Conservation (phyloP, 64 coral and sea anemone species). For the Actinia tenebrosa region DNA sequence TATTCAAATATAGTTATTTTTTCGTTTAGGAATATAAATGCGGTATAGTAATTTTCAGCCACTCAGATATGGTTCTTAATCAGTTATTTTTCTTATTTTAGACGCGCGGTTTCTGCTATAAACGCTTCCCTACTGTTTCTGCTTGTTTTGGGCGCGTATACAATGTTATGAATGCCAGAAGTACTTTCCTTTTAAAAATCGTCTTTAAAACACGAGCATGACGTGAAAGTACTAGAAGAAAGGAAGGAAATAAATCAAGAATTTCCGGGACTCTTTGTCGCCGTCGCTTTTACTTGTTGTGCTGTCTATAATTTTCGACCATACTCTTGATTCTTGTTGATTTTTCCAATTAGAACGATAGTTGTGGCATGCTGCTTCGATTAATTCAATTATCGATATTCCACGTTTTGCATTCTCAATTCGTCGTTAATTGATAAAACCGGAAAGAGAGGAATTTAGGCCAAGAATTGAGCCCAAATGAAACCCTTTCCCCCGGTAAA, state of each 20-base stretch:
- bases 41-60: no score
- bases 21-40: no score
- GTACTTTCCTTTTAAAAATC: constrained; percentile 11
- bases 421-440: neutral
- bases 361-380: constrained; percentile 7
- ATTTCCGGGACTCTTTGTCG: constrained; percentile 17
- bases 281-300: neutral
- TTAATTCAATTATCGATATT: constrained; percentile 23
- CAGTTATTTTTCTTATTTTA: neutral
- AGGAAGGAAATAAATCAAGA: constrained; percentile 4
- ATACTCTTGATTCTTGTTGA: constrained; percentile 10
- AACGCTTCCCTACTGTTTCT: neutral
- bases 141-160: constrained; percentile 1
- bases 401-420: constrained; percentile 7
- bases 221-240: constrained; percentile 2
- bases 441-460: neutral
- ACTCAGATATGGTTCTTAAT: neutral
- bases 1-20: no score
- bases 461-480: neutral
- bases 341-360: constrained; percentile 19
- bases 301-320: neutral
- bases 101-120: neutral
- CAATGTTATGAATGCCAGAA: neutral
- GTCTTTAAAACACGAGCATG: constrained; percentile 2
- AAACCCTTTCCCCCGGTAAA: neutral